phyloP scores from a whole-genome alignment of 2,113 vertebrate genomes.

The Phaethornis superciliosus region DNA sequence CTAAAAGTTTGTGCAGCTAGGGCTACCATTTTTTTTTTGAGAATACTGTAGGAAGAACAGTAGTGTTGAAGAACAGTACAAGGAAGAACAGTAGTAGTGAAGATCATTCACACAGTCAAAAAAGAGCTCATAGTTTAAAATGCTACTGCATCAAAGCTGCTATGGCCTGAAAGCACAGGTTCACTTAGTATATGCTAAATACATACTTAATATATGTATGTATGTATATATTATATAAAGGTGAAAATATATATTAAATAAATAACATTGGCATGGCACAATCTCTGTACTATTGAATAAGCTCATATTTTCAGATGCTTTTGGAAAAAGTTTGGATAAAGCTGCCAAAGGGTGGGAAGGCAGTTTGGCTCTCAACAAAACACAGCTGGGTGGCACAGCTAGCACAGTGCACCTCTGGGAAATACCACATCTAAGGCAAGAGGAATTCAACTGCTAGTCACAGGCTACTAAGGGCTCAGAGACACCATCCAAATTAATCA shows the following conservation, averaged over 20 bases:
- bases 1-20: neutral
- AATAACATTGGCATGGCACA: neutral
- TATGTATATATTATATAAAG: neutral
- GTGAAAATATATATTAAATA: neutral
- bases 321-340: neutral
- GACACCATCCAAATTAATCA: neutral
- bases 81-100: too few species aligned
- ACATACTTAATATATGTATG: neutral
- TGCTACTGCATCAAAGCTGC: neutral
- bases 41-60: neutral
- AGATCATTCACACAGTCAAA: neutral
- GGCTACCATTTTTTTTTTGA: neutral
- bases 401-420: neutral
- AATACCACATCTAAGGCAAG: neutral
- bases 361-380: neutral
- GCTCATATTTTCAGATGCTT: constrained; percentile 20
- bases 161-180: neutral
- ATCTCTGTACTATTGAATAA: neutral
- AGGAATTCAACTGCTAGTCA: neutral
- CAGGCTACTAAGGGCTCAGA: neutral
- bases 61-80: too few species aligned
- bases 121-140: neutral
- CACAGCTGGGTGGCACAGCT: neutral
- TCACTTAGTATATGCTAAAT: neutral
- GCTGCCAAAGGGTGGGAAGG: neutral